Base-by-base conservation (phyloP, 2,888 invertebrate genomes). In the Phyto melanocephala region DNA sequence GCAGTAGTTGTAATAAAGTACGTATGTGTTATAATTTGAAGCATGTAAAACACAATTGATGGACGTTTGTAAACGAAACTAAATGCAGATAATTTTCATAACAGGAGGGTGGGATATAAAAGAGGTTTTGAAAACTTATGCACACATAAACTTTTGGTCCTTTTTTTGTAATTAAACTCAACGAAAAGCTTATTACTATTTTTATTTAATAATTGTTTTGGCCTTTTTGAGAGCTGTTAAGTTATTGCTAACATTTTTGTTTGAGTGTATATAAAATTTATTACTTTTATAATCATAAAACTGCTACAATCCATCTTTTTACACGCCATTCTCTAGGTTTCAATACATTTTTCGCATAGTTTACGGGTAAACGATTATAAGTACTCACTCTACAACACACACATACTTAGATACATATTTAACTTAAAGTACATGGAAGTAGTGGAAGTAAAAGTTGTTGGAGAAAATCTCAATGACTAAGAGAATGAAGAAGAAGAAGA, bases 241-340 rank as follows among this genome's bases (percentile, higher is more conserved):
- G n/a, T 11, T 6, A 7, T 45, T 17, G 10, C 20, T 4, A 20
- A 47, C 47, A 15, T 47, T 63, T 74, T 42, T 52, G 13, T 6
- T 28, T 54, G 62, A 74, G 72, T 63, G 62, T 72, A 72, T 20
- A 86, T 84, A 84, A 87, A 28, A 88, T 89, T 88, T 89, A 89
- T 88, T 87, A 88, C 87, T 87, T 87, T 87, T 24, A 86, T 87
- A 87, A 89, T 87, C 86, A 85, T 81, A 85, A 86, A 86, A 86
- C 86, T 86, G 84, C 82, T 84, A 84, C 84, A 85, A 84, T 84
- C 79, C 82, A 84, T 85, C 83, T 86, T 84, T 56, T 67, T 40
- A 11, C 58, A 76, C 56, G 63, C 47, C 50, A 54, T 40, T 28
- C 33, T 15, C 52, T 52, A 33, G 54, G 28, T 63, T 50, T 74